Evolutionary conservation across 2,797 vertebrate genomes (phyloP), one percentile per base, ranked within the genome.

Genomic region (Spatula clypeata): DNA sequence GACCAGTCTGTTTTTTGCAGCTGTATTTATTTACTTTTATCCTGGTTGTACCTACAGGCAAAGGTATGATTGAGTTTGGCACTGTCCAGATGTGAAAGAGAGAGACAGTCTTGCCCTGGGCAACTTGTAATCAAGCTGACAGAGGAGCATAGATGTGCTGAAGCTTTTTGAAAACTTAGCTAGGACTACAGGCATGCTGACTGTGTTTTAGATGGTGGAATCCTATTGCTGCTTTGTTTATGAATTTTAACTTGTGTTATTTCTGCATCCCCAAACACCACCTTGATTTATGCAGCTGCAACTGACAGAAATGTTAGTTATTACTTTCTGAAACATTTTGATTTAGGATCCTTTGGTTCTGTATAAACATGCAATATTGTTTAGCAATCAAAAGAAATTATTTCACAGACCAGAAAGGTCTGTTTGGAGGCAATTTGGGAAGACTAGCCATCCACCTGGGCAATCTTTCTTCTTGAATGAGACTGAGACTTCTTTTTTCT

Each of bases 1-100:
- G 45, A 36, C 32, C 72, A 32, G n/a, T 16, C n/a, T 87, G 64
- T 1, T 16, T 92, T 91, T 74, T 65, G 40, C 92, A 96, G 82
- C 91, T 95, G 76, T 88, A 62, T 93, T 96, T 96, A 65, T 89
- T 90, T 92, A 74, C 61, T 89, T 93, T 67, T 79, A 34, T 64
- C 44, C 29, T 65, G 65, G 53, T 72, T 88, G 70, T 55, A 91
- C 58, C 82, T 94, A 81, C 58, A 90, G 79, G 92, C 84, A 54
- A 80, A 92, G 82, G 84, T 91, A 65, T 55, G 71, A 93, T 67
- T 83, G 69, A 93, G 70, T 69, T 93, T 0, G 0, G 64, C 77
- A 67, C 55, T 70, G 80, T 73, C 94, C 93, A 92, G 72, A 91
- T 88, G 82, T 76, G 87, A 71, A 76, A 44, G 83, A 90, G n/a